Percentiles rank a stretch among this genome's conserved stretches.
These are phyloP conservation scores for Palloptera scutellata DNA, from an alignment of 2,888 invertebrate species.

Conservation along the genomic window DNA sequence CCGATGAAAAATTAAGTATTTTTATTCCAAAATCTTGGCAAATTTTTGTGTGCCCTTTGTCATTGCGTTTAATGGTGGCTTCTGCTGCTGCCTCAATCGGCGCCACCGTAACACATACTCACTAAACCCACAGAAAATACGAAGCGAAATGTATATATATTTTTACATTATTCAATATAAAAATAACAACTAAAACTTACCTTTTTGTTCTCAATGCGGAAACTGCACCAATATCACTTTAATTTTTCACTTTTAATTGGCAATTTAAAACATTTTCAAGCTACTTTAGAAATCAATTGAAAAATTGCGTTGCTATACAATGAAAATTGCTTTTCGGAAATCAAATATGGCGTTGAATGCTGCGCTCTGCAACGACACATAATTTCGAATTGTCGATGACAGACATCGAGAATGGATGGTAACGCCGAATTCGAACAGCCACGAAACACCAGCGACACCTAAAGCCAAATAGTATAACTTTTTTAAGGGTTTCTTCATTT, in stretches of 20 bases:
- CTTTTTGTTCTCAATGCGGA: conserved; percentile 5
- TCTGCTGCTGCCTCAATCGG: too few species aligned
- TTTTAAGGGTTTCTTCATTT: conserved; percentile 37
- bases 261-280: conserved; percentile 27
- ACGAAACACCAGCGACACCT: conserved; percentile 23
- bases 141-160: background rate
- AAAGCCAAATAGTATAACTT: conserved; percentile 19
- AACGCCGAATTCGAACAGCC: conserved; percentile 25
- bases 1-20: too few species aligned
- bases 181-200: conserved; percentile 26
- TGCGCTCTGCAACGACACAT: conserved; percentile 31
- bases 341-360: conserved; percentile 60
- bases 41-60: too few species aligned
- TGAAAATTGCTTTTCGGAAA: conserved; percentile 46
- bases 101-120: too few species aligned
- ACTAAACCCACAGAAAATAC: background rate
- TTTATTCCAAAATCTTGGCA: too few species aligned
- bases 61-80: too few species aligned
- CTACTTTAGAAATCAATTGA: conserved; percentile 18
- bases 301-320: conserved; percentile 32
- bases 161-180: conserved; percentile 35
- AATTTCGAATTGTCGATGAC: conserved; percentile 34
- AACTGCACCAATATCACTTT: conserved; percentile 6
- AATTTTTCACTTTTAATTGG: conserved; percentile 21
- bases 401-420: conserved; percentile 26